Evolutionary conservation across 2,113 vertebrate species (phyloP).

Genomic region (Fulica atra): DNA sequence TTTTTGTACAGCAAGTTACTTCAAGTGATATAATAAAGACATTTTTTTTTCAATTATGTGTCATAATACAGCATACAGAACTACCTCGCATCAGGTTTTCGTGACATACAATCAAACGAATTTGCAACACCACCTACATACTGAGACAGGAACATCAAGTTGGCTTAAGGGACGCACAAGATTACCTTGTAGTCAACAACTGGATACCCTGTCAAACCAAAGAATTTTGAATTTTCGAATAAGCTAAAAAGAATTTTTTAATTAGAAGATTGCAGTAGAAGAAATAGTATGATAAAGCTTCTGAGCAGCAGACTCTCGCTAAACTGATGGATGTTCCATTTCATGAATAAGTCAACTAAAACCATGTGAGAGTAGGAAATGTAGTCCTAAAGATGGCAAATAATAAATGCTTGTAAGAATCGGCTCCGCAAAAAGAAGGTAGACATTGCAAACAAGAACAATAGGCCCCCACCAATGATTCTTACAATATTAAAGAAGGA

Average conservation of each 20-base stretch:
- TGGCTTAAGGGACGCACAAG: background rate
- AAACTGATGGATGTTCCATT: background rate
- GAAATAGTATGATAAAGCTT: background rate
- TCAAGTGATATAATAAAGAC: background rate
- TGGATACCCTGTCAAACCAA: background rate
- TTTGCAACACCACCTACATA: background rate
- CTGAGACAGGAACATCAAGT: background rate
- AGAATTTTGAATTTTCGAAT: background rate
- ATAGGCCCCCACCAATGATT: background rate
- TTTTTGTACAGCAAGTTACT: background rate
- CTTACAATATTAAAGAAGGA: background rate
- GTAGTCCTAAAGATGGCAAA: background rate
- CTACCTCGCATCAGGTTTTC: background rate
- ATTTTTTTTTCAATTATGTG: background rate
- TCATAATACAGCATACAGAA: background rate
- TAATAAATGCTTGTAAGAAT: background rate
- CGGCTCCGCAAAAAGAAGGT: background rate
- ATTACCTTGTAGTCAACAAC: background rate
- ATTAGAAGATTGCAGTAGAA: background rate
- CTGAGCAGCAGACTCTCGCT: background rate
- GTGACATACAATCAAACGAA: background rate
- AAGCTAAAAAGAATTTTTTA: background rate
- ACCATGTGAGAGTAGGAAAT: background rate
- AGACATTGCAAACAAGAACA: background rate
- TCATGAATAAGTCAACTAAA: background rate